Evolutionary conservation across 1,140 invertebrate genomes (phyloP), one percentile per base, ranked within the genome.

Genomic region (Conus betulinus): DNA sequence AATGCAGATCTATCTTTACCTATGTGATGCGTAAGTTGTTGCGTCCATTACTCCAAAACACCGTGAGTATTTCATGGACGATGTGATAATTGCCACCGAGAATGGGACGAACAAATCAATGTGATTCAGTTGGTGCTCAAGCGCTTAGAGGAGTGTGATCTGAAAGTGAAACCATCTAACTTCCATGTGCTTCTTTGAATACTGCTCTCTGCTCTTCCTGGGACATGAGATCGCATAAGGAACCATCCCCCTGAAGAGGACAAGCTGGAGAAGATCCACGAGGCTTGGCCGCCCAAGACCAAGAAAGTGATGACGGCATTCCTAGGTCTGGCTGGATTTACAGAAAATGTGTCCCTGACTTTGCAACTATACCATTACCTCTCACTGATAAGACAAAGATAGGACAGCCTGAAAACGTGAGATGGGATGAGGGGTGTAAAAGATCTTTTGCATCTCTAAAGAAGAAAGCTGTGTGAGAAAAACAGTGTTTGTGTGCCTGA

Each of bases 251-350:
- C 93, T 20, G 91, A 94, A 90, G 85, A 81, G 52, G 91, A 91
- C 23, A 94, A 94, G 89, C 85, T 95, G 39, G 84, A 91, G 85
- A 92, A 93, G 15, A 95, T 96, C 52, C 60, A 81, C 67, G 84
- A 93, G 27, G 90, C 93, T 57, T 84, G 71, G 76, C 53, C 52
- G 60, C 95, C 94, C 25, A 84, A 86, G 71, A 93, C 92, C 55
- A 93, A 94, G 63, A 25, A 52, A 83, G 93, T 92, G 88, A 92
- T 63, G 60, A 63, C 1, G 17, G 60, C 60, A 13, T 63, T 63
- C 60, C 60, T 63, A 95, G 51, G 83, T 96, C 5, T 67, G 88
- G 27, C 86, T 93, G 53, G 96, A 95, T 90, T 90, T 95, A 96
- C 85, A 93, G 10, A 39, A 92, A 93, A 89, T 96, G 95, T 91